Percentiles rank a stretch among this genome's conserved stretches.
Conservation (phyloP, 2,113 vertebrate genomes). For the Rana temporaria region DNA sequence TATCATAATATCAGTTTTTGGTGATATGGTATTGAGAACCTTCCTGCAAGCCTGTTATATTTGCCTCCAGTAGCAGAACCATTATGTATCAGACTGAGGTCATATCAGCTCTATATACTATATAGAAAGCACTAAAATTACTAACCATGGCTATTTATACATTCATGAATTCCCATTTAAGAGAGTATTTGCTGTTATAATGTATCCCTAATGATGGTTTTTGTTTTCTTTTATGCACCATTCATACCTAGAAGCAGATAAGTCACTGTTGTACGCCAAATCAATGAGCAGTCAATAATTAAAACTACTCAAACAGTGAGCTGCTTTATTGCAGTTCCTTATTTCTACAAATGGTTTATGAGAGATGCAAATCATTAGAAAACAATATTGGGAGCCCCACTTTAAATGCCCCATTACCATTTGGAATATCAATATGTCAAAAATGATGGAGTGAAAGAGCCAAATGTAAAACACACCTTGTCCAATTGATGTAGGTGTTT, state of each 20-base stretch:
- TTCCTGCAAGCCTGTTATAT: too few species aligned
- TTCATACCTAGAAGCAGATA: neutral
- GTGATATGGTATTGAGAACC: too few species aligned
- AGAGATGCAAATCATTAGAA: slow-evolving; percentile 10
- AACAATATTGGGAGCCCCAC: slow-evolving; percentile 5
- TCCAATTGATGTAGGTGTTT: slow-evolving; percentile 17
- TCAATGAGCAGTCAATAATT: slow-evolving; percentile 23
- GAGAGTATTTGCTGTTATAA: too few species aligned
- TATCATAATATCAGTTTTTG: too few species aligned
- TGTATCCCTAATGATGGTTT: too few species aligned
- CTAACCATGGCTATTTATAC: too few species aligned
- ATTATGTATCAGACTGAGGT: too few species aligned
- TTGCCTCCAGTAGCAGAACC: too few species aligned
- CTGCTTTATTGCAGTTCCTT: neutral
- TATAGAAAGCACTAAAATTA: too few species aligned
- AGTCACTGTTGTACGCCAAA: neutral
- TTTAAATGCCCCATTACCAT: slow-evolving; percentile 42
- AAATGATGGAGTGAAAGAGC: slow-evolving; percentile 23
- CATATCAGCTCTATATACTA: too few species aligned
- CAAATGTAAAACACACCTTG: neutral
- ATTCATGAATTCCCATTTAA: too few species aligned
- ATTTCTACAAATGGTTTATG: slow-evolving; percentile 11
- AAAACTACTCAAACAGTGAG: neutral
- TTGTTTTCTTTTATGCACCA: too few species aligned
- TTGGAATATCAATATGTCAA: slow-evolving; percentile 25